These are phyloP conservation scores for Manis pentadactyla DNA, from an alignment of 2,797 vertebrate genomes.

Conservation along the genomic window DNA sequence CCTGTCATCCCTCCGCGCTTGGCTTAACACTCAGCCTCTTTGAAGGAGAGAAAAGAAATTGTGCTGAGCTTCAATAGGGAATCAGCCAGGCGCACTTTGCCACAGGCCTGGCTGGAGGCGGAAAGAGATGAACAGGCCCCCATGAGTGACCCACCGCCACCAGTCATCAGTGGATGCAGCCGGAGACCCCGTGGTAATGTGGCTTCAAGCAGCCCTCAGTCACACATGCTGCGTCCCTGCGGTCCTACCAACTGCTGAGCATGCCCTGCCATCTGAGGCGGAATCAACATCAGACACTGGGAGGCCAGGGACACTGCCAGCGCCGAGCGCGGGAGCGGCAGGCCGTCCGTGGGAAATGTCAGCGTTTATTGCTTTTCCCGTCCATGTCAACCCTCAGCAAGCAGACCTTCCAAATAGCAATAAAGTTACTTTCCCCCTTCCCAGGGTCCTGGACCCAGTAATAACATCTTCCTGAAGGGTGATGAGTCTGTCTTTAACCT, in stretches of 20 bases:
- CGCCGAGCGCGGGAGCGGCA: slow-evolving; percentile 75
- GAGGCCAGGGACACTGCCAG: slow-evolving; percentile 84
- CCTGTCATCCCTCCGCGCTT: background rate
- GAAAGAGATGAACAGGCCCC: background rate
- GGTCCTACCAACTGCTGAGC: slow-evolving; percentile 83
- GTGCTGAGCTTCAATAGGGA: slow-evolving; percentile 43
- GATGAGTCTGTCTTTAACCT: slow-evolving; percentile 84
- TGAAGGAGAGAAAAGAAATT: slow-evolving; percentile 17
- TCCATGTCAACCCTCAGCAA: slow-evolving; percentile 81
- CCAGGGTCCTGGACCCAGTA: slow-evolving; percentile 49
- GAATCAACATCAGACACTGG: slow-evolving; percentile 83
- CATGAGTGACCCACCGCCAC: slow-evolving; percentile 43
- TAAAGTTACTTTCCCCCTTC: slow-evolving; percentile 80
- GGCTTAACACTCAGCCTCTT: background rate
- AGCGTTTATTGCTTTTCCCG: slow-evolving; percentile 86
- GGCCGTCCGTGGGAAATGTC: slow-evolving; percentile 87
- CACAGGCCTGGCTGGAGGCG: slow-evolving; percentile 54
- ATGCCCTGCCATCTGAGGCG: slow-evolving; percentile 79
- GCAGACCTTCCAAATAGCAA: slow-evolving; percentile 82
- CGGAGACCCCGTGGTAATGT: slow-evolving; percentile 70
- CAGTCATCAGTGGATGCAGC: slow-evolving; percentile 49
- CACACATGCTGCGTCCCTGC: slow-evolving; percentile 78
- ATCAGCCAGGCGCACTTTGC: background rate
- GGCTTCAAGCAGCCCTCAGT: slow-evolving; percentile 80
- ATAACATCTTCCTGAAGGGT: slow-evolving; percentile 72